These are phyloP conservation scores for Andinoacara biseriatus DNA, from an alignment of 2,113 vertebrate species.

Conservation along the genomic window DNA sequence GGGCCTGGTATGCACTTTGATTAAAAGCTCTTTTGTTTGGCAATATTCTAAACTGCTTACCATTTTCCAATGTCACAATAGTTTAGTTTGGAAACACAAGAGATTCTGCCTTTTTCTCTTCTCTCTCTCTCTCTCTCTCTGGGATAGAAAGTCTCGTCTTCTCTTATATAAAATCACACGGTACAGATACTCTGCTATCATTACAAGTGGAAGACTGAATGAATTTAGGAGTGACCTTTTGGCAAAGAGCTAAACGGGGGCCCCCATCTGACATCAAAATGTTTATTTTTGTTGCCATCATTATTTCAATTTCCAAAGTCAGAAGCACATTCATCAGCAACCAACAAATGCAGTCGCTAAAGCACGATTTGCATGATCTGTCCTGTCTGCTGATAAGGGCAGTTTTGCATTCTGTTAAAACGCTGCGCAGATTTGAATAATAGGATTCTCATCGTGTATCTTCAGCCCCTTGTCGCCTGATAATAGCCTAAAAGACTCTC, in stretches of 20 bases:
- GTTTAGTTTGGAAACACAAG: slow-evolving; percentile 58
- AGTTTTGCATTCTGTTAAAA: slow-evolving; percentile 53
- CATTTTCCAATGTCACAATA: slow-evolving; percentile 70
- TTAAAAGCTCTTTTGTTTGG: slow-evolving; percentile 77
- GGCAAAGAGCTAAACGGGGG: background rate
- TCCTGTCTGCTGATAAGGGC: slow-evolving; percentile 56
- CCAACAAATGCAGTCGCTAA: background rate
- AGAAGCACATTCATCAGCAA: slow-evolving; percentile 17
- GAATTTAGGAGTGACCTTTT: background rate
- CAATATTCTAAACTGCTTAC: slow-evolving; percentile 74
- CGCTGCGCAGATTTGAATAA: slow-evolving; percentile 65
- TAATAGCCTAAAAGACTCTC: slow-evolving; percentile 68
- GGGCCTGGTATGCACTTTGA: slow-evolving; percentile 71
- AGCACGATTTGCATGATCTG: slow-evolving; percentile 49
- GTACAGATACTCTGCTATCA: background rate
- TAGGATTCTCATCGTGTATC: slow-evolving; percentile 69
- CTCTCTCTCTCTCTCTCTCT: slow-evolving; percentile 17
- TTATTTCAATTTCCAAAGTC: slow-evolving; percentile 13
- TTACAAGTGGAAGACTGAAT: background rate
- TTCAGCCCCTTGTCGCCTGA: slow-evolving; percentile 69
- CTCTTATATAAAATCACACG: slow-evolving; percentile 6
- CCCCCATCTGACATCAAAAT: background rate
- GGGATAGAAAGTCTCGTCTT: slow-evolving; percentile 23
- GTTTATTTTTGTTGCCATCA: background rate
- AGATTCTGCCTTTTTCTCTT: slow-evolving; percentile 37